Evolutionary conservation across 2,888 invertebrate species (phyloP).

Genomic region (Limenitis camilla): DNA sequence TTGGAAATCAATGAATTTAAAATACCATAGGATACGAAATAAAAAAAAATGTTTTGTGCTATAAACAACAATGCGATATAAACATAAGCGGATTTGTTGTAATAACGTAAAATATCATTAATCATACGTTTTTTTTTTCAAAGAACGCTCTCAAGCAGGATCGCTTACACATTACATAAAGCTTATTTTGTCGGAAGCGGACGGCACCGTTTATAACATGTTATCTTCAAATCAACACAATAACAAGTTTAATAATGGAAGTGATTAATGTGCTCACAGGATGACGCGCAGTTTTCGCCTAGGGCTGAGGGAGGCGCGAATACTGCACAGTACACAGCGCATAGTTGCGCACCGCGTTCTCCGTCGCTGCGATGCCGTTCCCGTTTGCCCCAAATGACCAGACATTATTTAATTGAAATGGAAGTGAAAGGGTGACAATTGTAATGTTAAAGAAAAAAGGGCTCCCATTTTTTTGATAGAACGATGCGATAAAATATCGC

Average conservation of each 20-base stretch:
- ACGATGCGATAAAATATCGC: conserved; percentile 66
- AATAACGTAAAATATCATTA: conserved; percentile 43
- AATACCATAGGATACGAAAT: neutral
- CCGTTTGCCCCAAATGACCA: conserved; percentile 70
- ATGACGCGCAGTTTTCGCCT: conserved; percentile 67
- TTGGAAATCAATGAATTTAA: too few relatives aligned
- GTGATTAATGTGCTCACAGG: conserved; percentile 71
- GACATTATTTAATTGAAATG: conserved; percentile 75
- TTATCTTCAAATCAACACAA: conserved; percentile 73
- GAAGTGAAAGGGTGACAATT: conserved; percentile 73
- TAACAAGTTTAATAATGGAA: conserved; percentile 72
- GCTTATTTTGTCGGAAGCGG: conserved; percentile 68
- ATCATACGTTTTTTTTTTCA: conserved; percentile 58
- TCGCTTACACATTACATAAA: conserved; percentile 70
- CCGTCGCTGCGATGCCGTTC: conserved; percentile 23
- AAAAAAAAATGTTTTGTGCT: neutral
- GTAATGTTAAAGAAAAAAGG: conserved; percentile 72
- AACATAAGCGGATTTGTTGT: conserved; percentile 43
- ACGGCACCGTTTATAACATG: conserved; percentile 73
- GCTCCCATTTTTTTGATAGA: conserved; percentile 61
- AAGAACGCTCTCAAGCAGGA: conserved; percentile 40
- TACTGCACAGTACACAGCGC: conserved; percentile 38
- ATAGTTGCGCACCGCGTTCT: conserved; percentile 15
- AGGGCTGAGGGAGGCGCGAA: conserved; percentile 60
- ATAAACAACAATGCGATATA: neutral